Evolutionary conservation across 2,113 vertebrate genomes (phyloP).

Genomic region (Passer montanus): DNA sequence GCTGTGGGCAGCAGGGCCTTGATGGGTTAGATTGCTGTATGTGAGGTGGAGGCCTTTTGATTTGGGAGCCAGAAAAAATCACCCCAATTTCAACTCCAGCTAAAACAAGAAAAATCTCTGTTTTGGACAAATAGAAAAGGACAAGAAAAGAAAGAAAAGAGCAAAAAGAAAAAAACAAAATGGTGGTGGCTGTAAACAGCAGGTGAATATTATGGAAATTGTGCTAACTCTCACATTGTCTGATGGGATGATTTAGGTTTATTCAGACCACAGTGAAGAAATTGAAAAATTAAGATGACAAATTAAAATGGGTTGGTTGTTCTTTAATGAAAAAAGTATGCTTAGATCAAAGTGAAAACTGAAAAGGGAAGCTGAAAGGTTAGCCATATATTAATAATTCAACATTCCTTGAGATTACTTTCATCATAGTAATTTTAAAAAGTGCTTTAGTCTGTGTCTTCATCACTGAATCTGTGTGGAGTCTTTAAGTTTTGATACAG

Average conservation of each 20-base stretch:
- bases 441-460: background rate
- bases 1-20: background rate
- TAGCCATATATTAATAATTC: background rate
- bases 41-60: background rate
- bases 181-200: background rate
- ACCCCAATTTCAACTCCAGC: background rate
- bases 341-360: background rate
- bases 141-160: background rate
- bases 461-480: background rate
- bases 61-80: background rate
- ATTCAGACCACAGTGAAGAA: background rate
- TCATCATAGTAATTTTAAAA: background rate
- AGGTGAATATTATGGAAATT: background rate
- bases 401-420: background rate
- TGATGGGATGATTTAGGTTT: background rate
- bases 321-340: background rate
- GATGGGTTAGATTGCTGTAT: background rate
- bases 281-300: background rate
- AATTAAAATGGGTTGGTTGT: background rate
- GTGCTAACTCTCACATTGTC: background rate
- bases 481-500: background rate
- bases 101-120: background rate
- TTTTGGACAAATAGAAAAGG: background rate
- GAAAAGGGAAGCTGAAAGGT: background rate
- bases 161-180: background rate